Percentiles rank a stretch among this genome's conserved stretches.
Conservation (phyloP, 2,888 invertebrate species). For the Synergus japonicus region DNA sequence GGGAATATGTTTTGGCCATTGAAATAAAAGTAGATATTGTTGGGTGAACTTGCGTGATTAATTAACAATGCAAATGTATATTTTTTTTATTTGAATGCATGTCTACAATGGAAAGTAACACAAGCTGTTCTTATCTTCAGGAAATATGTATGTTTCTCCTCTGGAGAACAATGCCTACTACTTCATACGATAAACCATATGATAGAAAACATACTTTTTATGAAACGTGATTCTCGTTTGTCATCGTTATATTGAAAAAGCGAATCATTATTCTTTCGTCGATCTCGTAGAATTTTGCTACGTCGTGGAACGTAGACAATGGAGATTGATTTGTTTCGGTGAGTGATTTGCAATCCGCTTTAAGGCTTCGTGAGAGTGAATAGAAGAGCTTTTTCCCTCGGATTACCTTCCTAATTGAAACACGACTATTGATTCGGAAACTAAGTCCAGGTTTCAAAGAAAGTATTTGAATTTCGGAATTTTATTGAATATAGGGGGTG, state of each 20-base stretch:
- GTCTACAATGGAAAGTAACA: not conserved
- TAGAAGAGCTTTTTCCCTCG: constrained; percentile 56
- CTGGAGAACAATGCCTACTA: not conserved
- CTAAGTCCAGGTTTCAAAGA: constrained; percentile 29
- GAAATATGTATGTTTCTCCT: not conserved
- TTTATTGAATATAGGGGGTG: not conserved
- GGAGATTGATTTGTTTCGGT: constrained; percentile 59
- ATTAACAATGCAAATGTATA: not conserved
- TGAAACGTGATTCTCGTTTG: constrained; percentile 20
- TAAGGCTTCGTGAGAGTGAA: constrained; percentile 52
- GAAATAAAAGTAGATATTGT: not conserved
- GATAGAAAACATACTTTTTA: constrained; percentile 32
- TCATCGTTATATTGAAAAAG: constrained; percentile 25
- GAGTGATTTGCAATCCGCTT: constrained; percentile 63
- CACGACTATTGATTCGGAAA: constrained; percentile 58
- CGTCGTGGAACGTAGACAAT: constrained; percentile 53
- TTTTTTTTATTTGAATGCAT: not conserved
- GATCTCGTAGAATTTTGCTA: constrained; percentile 49
- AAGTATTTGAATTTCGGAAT: constrained; percentile 25
- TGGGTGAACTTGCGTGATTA: not conserved
- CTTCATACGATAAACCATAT: not conserved
- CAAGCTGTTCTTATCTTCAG: not conserved
- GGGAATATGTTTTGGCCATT: not conserved
- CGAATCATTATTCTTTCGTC: constrained; percentile 22
- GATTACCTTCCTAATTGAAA: constrained; percentile 63